These are phyloP conservation scores for Lymantria dispar DNA, from an alignment of 2,888 invertebrate genomes.

Conservation along the genomic window DNA sequence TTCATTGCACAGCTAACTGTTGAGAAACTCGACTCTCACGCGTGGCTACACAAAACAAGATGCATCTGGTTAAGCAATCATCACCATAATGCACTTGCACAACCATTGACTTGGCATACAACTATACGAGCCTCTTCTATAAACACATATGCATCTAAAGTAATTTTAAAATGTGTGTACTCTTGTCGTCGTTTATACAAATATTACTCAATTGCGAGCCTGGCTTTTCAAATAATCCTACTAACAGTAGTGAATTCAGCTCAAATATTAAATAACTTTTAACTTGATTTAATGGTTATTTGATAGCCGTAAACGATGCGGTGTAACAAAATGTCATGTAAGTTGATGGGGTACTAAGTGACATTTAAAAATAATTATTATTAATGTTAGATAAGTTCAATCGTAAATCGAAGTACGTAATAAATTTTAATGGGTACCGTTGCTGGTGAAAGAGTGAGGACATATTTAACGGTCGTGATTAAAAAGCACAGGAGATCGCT, in stretches of 20 bases:
- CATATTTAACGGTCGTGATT: too few species aligned
- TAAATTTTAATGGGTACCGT: too few species aligned
- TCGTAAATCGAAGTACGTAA: too few species aligned
- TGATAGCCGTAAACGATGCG: too few species aligned
- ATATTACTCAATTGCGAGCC: not conserved
- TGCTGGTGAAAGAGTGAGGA: too few species aligned
- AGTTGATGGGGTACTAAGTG: too few species aligned
- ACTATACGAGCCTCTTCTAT: slow-evolving; percentile 18
- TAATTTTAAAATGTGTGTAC: slow-evolving; percentile 6
- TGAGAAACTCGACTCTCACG: slow-evolving; percentile 75
- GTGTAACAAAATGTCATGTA: too few species aligned
- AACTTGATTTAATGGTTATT: too few species aligned
- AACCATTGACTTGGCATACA: slow-evolving; percentile 33
- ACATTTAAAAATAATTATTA: too few species aligned
- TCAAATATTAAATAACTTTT: not conserved
- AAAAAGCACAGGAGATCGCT: too few species aligned
- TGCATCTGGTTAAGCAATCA: slow-evolving; percentile 75
- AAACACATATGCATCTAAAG: slow-evolving; percentile 26
- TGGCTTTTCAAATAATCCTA: not conserved
- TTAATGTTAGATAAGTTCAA: too few species aligned
- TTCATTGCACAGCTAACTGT: slow-evolving; percentile 53
- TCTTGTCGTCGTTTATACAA: not conserved
- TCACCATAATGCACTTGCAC: slow-evolving; percentile 64
- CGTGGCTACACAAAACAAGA: slow-evolving; percentile 61
- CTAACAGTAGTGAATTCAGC: not conserved